Evolutionary conservation across 2,888 invertebrate genomes (phyloP), one percentile per base, ranked within the genome.

Genomic region (Neoscelio sp.): DNA sequence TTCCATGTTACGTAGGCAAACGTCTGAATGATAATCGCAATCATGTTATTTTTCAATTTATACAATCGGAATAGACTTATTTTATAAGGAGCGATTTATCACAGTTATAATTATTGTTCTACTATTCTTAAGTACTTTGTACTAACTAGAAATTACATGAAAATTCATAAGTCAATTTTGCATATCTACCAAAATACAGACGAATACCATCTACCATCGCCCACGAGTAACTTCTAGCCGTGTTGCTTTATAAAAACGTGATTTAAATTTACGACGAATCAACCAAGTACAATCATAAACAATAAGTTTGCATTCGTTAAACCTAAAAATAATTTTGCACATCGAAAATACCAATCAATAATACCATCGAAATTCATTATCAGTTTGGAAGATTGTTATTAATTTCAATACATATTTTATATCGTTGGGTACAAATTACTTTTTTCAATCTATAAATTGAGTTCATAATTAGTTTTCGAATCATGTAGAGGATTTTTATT

Each of bases 381-480:
- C 26, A 7, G 8, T 38, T 56, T 56, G 15, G 56, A 26, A 42
- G 10, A 17, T 33, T n/a, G 18, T 52, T 15, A 50, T 50, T n/a
- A 50, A 50, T 33, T 33, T 33, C 12, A 33, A 33, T 33, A 33
- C 5, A 33, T 10, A 33, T 10, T 33, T 33, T 33, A n/a, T 33
- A 33, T 33, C 12, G 12, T 12, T 12, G 2, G 33, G 10, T 33
- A 12, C 10, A 10, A 33, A n/a, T 33, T 2, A 10, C 30, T 50
- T 28, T 30, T 48, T 50, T 56, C 28, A n/a, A 20, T 0, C n/a
- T 3, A 12, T 30, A 67, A 54, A 52, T 42, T 42, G 42, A 54
- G 23, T 54, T 42, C 23, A 44, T 33, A 56, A 56, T 56, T 26
- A 56, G 38, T 12, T 68, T 68, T 44, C 46, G 20, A 26, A 23